Percentiles rank a stretch among this genome's conserved stretches.
Conservation (phyloP, 2,113 vertebrate species). For the Mus spicilegus region DNA sequence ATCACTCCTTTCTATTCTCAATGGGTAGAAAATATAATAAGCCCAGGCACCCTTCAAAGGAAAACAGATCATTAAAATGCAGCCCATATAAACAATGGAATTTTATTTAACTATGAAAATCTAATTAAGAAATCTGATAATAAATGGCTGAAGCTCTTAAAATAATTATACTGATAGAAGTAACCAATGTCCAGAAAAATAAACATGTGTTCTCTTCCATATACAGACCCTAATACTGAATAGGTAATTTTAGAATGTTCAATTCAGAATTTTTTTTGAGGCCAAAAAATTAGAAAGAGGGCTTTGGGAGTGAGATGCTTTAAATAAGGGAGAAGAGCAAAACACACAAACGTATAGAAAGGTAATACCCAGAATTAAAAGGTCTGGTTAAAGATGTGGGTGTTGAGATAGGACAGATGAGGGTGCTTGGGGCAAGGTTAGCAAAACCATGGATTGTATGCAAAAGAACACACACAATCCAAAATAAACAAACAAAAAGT, state of each 20-base stretch:
- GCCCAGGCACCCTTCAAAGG: too few relatives aligned
- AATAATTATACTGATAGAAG: background rate
- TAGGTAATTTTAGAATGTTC: background rate
- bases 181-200: background rate
- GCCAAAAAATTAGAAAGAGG: background rate
- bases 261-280: background rate
- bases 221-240: background rate
- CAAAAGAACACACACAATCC: background rate
- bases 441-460: rapidly evolving
- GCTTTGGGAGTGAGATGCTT: background rate
- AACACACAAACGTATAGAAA: background rate
- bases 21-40: background rate
- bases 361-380: background rate
- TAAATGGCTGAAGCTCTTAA: background rate
- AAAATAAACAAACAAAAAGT: background rate
- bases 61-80: background rate
- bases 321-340: background rate
- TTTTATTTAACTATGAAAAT: background rate
- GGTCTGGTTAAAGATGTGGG: background rate
- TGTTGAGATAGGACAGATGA: background rate
- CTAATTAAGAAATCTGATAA: background rate
- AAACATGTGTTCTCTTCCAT: background rate
- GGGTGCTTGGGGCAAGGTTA: background rate
- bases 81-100: background rate
- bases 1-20: background rate